These are phyloP conservation scores for Seriola rivoliana DNA, from an alignment of 2,113 vertebrate genomes.

Conservation along the genomic window DNA sequence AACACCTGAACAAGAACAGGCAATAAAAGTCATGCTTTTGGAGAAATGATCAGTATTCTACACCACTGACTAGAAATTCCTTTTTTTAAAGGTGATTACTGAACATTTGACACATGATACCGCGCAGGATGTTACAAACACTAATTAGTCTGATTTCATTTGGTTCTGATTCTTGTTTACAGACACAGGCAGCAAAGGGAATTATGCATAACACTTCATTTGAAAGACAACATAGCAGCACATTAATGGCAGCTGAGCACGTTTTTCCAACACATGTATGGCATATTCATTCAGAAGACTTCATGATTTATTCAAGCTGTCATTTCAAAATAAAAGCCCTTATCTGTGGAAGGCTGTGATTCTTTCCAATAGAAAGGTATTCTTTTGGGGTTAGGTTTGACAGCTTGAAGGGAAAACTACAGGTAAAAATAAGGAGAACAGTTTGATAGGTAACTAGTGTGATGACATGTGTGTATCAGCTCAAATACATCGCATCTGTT, in stretches of 20 bases:
- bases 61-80: neutral
- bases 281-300: conserved; percentile 44
- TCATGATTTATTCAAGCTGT: conserved; percentile 45
- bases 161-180: conserved; percentile 61
- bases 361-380: conserved; percentile 26
- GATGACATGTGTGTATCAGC: conserved; percentile 3
- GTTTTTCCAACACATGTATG: conserved; percentile 35
- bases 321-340: conserved; percentile 60
- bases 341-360: conserved; percentile 37
- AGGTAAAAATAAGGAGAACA: conserved; percentile 3
- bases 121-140: conserved; percentile 20
- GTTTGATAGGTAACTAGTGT: conserved; percentile 29
- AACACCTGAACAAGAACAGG: conserved; percentile 18
- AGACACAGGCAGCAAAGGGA: conserved; percentile 38
- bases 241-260: conserved; percentile 53
- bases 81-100: conserved; percentile 15
- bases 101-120: conserved; percentile 3
- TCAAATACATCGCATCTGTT: conserved; percentile 20
- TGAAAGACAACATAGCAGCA: conserved; percentile 56
- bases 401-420: conserved; percentile 20
- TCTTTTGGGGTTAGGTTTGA: conserved; percentile 29
- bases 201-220: conserved; percentile 55
- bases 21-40: conserved; percentile 16
- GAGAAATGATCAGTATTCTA: conserved; percentile 23
- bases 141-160: conserved; percentile 63